Evolutionary conservation across 2,888 invertebrate species (phyloP), one percentile per base, ranked within the genome.

Genomic region (Callimorpha dominula): DNA sequence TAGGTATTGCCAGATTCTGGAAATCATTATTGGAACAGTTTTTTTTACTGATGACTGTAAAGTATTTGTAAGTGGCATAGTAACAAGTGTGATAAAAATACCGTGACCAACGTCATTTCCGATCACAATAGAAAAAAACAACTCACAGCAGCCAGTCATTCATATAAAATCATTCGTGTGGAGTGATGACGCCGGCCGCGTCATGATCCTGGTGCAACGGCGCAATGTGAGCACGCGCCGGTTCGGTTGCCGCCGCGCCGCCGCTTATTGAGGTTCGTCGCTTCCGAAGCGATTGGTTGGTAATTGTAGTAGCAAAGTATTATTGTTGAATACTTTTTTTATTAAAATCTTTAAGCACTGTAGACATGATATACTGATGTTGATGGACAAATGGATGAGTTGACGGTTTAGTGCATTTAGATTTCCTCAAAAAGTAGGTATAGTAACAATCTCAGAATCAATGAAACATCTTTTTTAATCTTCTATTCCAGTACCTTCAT

Each of bases 151-250:
- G 17, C 50, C 67, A 67, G 40, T 62, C 62, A 71, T 71, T 72
- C 67, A 68, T 68, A 63, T 12, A 63, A 63, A 72, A 72, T 72
- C 67, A 68, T 72, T 72, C 43, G 71, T 63, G 67, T 71, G 54
- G 50, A 49, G 71, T 71, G 66, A 67, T 71, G 66, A 67, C 72
- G 72, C n/a, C 17, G 40, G 4, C 15, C 20, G 63, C 70, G 75
- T 77, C 68, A 79, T 73, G 63, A 50, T 81, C 81, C 77, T 79
- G 74, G 65, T 68, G 79, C 73, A 70, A 72, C 67, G 60, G 31
- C 42, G 74, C 11, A 49, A 72, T 76, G 73, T 80, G 79, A 31
- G 71, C 80, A 74, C 64, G 72, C 73, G 77, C 77, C 73, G 72
- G 43, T 76, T 73, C 72, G 50, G 65, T 76, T 64, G 40, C 52